These are phyloP conservation scores for Epizoanthus ramosus DNA, from an alignment of 92 coral and sea anemone species.

Conservation along the genomic window DNA sequence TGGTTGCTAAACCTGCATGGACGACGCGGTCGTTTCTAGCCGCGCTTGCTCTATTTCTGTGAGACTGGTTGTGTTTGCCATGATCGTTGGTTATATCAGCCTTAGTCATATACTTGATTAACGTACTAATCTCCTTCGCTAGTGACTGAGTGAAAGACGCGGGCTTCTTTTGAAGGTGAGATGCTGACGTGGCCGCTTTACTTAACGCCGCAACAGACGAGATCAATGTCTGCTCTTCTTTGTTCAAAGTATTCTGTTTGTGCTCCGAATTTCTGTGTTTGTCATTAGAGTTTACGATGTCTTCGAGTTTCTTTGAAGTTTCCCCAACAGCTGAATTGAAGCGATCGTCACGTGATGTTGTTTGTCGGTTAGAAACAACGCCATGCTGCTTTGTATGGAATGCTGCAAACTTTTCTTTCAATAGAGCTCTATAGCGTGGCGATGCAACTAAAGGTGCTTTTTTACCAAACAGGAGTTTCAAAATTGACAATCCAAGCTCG, in stretches of 20 bases:
- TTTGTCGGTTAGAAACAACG: background rate
- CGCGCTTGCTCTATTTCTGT: background rate
- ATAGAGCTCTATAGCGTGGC: conserved; percentile 50
- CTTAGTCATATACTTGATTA: conserved; percentile 66
- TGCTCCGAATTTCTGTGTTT: background rate
- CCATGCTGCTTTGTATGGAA: conserved; percentile 19
- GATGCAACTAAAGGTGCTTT: conserved; percentile 81
- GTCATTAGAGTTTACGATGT: background rate
- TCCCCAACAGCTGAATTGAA: background rate
- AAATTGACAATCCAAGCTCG: conserved; percentile 83
- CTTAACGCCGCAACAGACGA: conserved; percentile 19
- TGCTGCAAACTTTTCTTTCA: conserved; percentile 33
- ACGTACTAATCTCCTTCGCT: conserved; percentile 73
- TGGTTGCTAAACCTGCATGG: background rate
- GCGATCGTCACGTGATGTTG: background rate
- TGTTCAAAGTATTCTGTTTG: background rate
- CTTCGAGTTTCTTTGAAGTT: background rate
- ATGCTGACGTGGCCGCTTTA: background rate
- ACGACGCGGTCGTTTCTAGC: background rate
- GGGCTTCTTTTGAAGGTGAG: background rate
- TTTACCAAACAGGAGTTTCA: conserved; percentile 85
- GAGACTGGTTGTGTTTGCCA: conserved; percentile 2
- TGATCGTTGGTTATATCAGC: conserved; percentile 33
- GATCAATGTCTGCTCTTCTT: conserved; percentile 19
- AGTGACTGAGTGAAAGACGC: conserved; percentile 46